These are phyloP conservation scores for Clarias platycephalus DNA, from an alignment of 2,797 vertebrate genomes.

Conservation along the genomic window DNA sequence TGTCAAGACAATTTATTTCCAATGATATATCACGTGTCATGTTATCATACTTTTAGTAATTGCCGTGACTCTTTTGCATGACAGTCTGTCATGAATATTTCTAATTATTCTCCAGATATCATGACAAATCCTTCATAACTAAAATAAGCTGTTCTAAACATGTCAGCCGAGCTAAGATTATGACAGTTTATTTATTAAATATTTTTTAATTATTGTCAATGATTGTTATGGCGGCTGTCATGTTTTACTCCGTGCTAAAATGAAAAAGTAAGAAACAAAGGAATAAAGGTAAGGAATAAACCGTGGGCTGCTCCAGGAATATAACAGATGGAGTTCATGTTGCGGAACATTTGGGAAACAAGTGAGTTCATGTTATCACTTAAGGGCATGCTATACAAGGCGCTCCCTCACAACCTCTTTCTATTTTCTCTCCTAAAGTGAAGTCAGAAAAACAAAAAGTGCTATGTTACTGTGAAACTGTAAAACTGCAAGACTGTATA, in stretches of 20 bases:
- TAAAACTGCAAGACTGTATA: too few species aligned
- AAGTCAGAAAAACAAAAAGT: too few species aligned
- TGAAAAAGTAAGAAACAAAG: neutral
- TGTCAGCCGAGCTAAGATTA: neutral
- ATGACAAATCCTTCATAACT: neutral
- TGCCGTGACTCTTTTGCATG: neutral
- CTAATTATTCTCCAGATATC: neutral
- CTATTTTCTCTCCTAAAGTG: neutral
- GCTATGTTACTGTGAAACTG: too few species aligned
- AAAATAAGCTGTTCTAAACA: neutral
- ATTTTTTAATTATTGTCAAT: neutral
- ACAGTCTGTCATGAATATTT: neutral
- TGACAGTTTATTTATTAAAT: neutral
- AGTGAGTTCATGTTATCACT: neutral
- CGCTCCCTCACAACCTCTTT: neutral
- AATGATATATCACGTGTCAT: neutral
- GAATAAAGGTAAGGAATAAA: neutral
- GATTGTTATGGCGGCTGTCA: neutral
- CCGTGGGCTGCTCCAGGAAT: neutral
- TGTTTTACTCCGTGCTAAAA: neutral
- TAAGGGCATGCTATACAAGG: neutral
- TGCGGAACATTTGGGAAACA: neutral
- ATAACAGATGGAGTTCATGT: neutral
- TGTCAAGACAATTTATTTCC: neutral
- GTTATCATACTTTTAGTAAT: neutral